Conservation (phyloP, 2,888 invertebrate species). For the Drosophila glabriapex region DNA sequence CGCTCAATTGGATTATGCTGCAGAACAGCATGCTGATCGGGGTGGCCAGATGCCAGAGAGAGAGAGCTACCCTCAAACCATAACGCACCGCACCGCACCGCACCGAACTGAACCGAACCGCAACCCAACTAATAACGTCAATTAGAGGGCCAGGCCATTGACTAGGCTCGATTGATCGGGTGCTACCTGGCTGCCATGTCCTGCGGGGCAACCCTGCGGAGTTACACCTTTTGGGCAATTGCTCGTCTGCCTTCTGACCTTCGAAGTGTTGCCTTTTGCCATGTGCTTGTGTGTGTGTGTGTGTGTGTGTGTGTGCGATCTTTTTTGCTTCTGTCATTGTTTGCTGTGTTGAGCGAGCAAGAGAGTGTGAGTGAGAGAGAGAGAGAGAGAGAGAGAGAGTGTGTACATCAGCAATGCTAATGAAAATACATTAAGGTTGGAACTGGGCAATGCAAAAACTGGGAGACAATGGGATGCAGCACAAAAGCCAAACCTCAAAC, state of each 20-base stretch:
- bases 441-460: slow-evolving; percentile 18
- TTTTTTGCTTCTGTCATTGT: slow-evolving; percentile 54
- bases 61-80: slow-evolving; percentile 18
- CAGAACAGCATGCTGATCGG: slow-evolving; percentile 17
- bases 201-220: slow-evolving; percentile 51
- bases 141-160: slow-evolving; percentile 63
- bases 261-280: slow-evolving; percentile 31
- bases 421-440: slow-evolving; percentile 60
- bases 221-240: slow-evolving; percentile 56
- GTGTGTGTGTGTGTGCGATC: slow-evolving; percentile 20
- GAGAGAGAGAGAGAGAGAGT: not conserved
- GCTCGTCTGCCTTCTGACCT: slow-evolving; percentile 54
- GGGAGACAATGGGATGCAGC: slow-evolving; percentile 44
- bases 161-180: slow-evolving; percentile 49
- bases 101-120: slow-evolving; percentile 10
- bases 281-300: slow-evolving; percentile 6
- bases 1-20: slow-evolving; percentile 60
- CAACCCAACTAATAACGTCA: slow-evolving; percentile 70
- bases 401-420: slow-evolving; percentile 52
- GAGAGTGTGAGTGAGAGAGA: not conserved
- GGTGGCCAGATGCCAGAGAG: slow-evolving; percentile 51
- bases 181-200: slow-evolving; percentile 57
- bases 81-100: not conserved
- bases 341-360: slow-evolving; percentile 15
- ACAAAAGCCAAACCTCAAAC: slow-evolving; percentile 76